phyloP scores from a whole-genome alignment of 2,888 invertebrate genomes.

The Luffia ferchaultella region DNA sequence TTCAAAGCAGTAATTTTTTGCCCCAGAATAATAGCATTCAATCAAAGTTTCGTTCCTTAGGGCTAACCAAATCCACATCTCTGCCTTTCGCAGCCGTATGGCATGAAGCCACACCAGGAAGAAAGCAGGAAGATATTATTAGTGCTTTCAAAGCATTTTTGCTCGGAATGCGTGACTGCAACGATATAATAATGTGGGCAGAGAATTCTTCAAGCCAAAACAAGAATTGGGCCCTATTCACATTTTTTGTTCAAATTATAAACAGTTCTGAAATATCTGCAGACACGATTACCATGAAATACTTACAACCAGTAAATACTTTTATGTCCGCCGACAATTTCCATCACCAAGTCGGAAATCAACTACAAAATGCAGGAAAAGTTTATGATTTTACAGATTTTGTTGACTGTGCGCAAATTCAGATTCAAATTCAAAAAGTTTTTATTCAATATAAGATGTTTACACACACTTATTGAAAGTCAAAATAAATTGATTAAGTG shows the following conservation, averaged over 20 bases:
- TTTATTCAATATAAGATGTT: no score
- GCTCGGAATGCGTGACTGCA: slow-evolving; percentile 16
- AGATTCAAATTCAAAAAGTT: no score
- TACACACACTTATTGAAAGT: no score
- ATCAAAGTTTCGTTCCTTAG: slow-evolving; percentile 12
- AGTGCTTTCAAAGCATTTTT: slow-evolving; percentile 19
- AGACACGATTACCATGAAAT: slow-evolving; percentile 14
- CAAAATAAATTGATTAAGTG: no score
- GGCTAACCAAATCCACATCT: slow-evolving; percentile 9
- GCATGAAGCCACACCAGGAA: slow-evolving; percentile 24
- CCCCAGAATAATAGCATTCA: slow-evolving; percentile 11
- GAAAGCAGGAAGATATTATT: slow-evolving; percentile 22
- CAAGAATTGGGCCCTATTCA: slow-evolving; percentile 19
- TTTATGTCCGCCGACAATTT: slow-evolving; percentile 26
- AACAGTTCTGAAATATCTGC: slow-evolving; percentile 13
- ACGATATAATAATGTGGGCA: no score
- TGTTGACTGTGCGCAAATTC: no score
- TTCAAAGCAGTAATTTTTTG: slow-evolving; percentile 9
- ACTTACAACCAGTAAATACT: slow-evolving; percentile 22
- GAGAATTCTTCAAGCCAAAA: slow-evolving; percentile 20
- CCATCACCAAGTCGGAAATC: slow-evolving; percentile 23
- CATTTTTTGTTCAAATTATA: slow-evolving; percentile 16
- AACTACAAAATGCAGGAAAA: slow-evolving; percentile 20
- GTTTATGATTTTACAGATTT: no score
- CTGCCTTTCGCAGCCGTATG: no score